Base-by-base conservation (phyloP, 2,113 vertebrate species). In the Oostethus manadensis region DNA sequence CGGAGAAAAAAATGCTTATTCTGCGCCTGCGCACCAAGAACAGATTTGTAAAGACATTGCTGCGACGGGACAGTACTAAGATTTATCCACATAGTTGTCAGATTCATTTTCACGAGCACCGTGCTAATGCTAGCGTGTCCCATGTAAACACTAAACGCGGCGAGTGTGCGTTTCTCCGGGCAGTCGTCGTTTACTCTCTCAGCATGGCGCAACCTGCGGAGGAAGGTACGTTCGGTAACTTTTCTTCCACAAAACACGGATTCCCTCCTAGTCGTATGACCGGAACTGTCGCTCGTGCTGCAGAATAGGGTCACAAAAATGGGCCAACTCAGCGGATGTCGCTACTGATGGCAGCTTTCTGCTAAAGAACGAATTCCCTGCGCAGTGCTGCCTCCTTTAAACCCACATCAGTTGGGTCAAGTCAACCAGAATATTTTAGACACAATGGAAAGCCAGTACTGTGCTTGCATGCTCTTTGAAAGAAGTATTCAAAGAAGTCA, bases 201-300 rank as follows among this genome's bases (percentile, higher is more conserved):
- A 70, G n/a, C 0, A 88, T 88, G 88, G 62, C 60, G 8, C 65
- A 78, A 33, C 84, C 77, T 16, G 83, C 86, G 0, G 86, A 88
- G 56, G 73, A 63, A 75, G 86, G 88, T 87, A 86, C 5, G 72
- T 53, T 2, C 44, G 15, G 13, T 13, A 13, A 1, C 11, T 42
- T 42, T 42, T 42, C 13, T 4, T 42, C 38, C 6, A 42, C 38
- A 35, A 8, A 8, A 54, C 3, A 17, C 29, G 20, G 17, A 14
- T 18, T 54, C 20, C 29, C 20, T 3, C 17, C 11, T 23, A 4
- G 14, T n/a, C 9, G 18, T 2, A 2, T 3, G 4, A 16, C 1
- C 14, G 49, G 14, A 51, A 29, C 15, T 21, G 6, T 53, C 22
- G 7, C 13, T 54, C 10, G 9, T n/a, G 26, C 55, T 20, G 0